Evolutionary conservation across 2,113 vertebrate species (phyloP).

Genomic region (Haemorhous mexicanus): DNA sequence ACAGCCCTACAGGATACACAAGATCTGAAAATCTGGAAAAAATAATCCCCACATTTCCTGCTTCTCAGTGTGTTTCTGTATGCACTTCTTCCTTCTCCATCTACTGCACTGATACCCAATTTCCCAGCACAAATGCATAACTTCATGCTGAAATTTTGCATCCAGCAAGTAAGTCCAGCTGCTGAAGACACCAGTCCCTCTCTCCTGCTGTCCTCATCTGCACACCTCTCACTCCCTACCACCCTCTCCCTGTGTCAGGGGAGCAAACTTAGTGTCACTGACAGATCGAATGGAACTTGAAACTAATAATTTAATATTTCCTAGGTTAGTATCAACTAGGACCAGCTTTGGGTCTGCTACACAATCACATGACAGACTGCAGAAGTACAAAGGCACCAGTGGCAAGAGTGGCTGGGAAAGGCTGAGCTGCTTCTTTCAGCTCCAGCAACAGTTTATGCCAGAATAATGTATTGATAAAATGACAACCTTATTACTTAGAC

Average conservation of each 20-base stretch:
- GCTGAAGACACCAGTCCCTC: background rate
- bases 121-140: background rate
- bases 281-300: background rate
- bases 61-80: background rate
- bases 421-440: background rate
- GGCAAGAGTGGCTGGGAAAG: background rate
- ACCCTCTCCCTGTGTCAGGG: background rate
- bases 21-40: background rate
- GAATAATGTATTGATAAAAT: conserved; percentile 18
- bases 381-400: background rate
- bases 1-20: background rate
- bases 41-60: background rate
- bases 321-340: background rate
- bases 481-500: background rate
- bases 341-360: background rate
- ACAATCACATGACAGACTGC: background rate
- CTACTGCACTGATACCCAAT: background rate
- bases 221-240: background rate
- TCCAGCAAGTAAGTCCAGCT: background rate
- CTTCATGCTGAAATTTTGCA: background rate
- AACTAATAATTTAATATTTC: background rate
- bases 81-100: background rate
- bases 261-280: background rate
- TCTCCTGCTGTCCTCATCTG: background rate
- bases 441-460: background rate